A percentile compares a stretch with the other conserved stretches of the same genome.
phyloP scores from a whole-genome alignment of 2,113 vertebrate species.

The Abramis brama region DNA sequence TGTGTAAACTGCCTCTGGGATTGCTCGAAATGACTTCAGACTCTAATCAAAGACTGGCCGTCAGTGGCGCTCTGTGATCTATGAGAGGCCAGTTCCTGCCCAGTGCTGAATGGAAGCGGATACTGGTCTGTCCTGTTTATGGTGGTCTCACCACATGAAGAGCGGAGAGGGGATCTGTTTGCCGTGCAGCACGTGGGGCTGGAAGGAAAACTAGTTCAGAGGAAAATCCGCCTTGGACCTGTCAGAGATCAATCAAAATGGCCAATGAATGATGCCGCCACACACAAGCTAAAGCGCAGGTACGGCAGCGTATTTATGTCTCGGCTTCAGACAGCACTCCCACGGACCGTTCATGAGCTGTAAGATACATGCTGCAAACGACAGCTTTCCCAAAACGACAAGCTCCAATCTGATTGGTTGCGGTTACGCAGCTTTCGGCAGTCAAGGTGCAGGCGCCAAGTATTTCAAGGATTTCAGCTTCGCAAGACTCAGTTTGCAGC shows the following conservation, averaged over 20 bases:
- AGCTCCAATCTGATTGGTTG: constrained; percentile 9
- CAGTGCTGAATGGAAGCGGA: constrained; percentile 48
- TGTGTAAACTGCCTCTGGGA: constrained; percentile 41
- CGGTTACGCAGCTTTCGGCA: background rate
- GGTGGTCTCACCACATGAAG: constrained; percentile 56
- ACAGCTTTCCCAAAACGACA: background rate
- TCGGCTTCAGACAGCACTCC: background rate
- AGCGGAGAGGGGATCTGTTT: constrained; percentile 45
- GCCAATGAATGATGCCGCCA: constrained; percentile 35
- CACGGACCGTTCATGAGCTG: background rate
- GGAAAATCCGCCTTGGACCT: constrained; percentile 34
- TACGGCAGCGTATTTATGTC: constrained; percentile 26
- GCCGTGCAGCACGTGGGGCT: constrained; percentile 50
- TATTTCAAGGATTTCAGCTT: background rate
- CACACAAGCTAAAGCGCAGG: constrained; percentile 36
- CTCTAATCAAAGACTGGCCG: constrained; percentile 54
- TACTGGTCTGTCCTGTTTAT: constrained; percentile 55
- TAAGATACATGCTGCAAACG: background rate
- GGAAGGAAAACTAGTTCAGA: constrained; percentile 27
- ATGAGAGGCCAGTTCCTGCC: constrained; percentile 49
- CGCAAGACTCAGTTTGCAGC: background rate
- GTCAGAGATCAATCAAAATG: constrained; percentile 32
- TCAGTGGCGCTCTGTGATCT: constrained; percentile 52
- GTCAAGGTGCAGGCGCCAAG: background rate
- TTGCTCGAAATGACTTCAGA: constrained; percentile 39